A percentile compares a stretch with the other conserved stretches of the same genome.
Evolutionary conservation across 2,113 vertebrate genomes (phyloP).

Genomic region (Hypanus sabinus): DNA sequence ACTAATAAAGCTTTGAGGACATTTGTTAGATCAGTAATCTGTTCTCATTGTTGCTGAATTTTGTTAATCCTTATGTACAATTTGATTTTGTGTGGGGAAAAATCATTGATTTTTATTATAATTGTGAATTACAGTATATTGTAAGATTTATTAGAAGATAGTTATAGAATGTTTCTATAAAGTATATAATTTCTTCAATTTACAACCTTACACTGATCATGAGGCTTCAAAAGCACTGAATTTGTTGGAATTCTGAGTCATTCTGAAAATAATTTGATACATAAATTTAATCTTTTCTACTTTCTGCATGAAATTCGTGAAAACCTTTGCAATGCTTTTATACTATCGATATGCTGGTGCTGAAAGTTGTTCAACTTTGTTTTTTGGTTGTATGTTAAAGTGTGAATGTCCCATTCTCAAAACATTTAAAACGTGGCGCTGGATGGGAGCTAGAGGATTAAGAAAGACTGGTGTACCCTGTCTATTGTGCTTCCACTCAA

Average conservation of each 20-base stretch:
- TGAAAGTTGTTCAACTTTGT: neutral
- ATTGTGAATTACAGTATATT: neutral
- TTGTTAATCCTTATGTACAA: neutral
- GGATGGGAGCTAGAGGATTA: neutral
- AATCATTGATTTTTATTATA: neutral
- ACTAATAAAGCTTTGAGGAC: neutral
- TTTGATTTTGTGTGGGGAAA: neutral
- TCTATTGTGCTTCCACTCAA: neutral
- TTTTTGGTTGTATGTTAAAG: neutral
- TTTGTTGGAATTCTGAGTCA: too few species aligned
- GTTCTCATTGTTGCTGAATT: neutral
- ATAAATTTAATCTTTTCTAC: too few species aligned
- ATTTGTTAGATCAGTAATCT: neutral
- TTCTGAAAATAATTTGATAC: too few species aligned
- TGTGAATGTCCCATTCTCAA: neutral
- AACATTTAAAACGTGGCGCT: neutral
- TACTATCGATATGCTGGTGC: neutral
- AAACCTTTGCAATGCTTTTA: neutral
- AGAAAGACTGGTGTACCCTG: neutral
- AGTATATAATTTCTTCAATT: neutral
- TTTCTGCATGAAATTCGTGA: neutral
- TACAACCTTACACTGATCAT: too few species aligned
- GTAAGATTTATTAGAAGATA: neutral
- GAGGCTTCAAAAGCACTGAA: too few species aligned
- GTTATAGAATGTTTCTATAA: neutral